phyloP scores from a whole-genome alignment of 2,797 vertebrate genomes.

The Acrossocheilus wenchowensis region DNA sequence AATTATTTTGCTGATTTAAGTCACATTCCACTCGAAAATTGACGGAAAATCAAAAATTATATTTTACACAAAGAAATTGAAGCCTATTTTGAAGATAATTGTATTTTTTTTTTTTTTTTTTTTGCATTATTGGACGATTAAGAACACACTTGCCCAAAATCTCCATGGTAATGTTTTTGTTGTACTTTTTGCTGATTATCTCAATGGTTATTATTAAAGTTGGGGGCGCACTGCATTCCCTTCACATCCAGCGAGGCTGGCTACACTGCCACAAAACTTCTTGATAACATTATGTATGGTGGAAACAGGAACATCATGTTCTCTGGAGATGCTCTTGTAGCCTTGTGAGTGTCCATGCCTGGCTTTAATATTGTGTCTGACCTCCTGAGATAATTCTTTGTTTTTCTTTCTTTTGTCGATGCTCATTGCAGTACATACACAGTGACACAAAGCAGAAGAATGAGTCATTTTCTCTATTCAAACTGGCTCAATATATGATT shows the following conservation, averaged over 20 bases:
- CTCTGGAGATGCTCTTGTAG: not conserved
- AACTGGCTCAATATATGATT: not conserved
- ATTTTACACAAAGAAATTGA: not conserved
- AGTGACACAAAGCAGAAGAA: not conserved
- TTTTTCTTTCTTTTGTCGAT: not conserved
- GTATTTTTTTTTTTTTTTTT: not conserved
- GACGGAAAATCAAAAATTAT: not conserved
- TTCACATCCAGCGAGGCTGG: not conserved
- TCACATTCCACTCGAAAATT: not conserved
- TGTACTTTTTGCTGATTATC: not conserved
- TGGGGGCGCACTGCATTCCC: no score
- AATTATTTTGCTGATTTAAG: not conserved
- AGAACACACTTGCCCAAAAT: not conserved
- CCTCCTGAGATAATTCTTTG: not conserved
- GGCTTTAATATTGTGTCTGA: not conserved
- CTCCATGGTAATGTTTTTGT: not conserved
- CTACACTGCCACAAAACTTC: not conserved
- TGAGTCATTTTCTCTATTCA: not conserved
- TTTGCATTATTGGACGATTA: not conserved
- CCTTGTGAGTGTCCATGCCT: not conserved
- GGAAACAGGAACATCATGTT: not conserved
- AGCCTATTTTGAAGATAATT: not conserved
- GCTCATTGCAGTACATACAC: not conserved
- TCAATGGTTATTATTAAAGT: no score
- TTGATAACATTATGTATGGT: not conserved